These are phyloP conservation scores for Choristoneura rosaceana DNA, from an alignment of 2,888 invertebrate species.

Conservation along the genomic window DNA sequence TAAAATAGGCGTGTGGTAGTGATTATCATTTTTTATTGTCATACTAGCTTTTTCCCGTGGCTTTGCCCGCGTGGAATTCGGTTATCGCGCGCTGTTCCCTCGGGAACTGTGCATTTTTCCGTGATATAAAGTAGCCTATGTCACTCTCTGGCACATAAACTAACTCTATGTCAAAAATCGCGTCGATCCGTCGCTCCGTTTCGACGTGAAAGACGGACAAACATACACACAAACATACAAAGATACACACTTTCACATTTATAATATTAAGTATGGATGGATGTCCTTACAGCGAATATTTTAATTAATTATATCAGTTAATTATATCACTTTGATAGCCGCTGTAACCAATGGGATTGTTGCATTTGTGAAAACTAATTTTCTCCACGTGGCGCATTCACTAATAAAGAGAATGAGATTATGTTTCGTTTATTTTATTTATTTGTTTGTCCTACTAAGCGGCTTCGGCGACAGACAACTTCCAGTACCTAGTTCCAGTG, in stretches of 20 bases:
- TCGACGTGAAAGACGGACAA: no score
- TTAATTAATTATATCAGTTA: constrained; percentile 1
- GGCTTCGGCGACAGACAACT: neutral
- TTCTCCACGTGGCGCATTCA: neutral
- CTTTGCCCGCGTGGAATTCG: no score
- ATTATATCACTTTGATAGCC: neutral
- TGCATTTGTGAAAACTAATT: neutral
- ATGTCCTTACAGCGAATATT: neutral
- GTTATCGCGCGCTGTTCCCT: no score
- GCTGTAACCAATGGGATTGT: neutral
- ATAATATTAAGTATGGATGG: no score
- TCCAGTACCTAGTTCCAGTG: neutral
- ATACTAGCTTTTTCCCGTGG: no score
- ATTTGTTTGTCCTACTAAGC: neutral
- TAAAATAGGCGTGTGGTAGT: constrained; percentile 11
- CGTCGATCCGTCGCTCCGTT: no score
- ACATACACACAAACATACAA: no score
- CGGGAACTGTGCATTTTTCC: no score
- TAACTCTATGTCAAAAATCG: no score
- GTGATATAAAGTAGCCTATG: no score
- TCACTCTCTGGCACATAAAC: no score
- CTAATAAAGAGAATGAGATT: constrained; percentile 9
- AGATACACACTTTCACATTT: no score
- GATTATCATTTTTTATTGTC: constrained; percentile 2
- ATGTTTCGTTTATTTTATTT: constrained; percentile 4